Conservation (phyloP, 2,797 vertebrate genomes). For the Crocidura indochinensis region DNA sequence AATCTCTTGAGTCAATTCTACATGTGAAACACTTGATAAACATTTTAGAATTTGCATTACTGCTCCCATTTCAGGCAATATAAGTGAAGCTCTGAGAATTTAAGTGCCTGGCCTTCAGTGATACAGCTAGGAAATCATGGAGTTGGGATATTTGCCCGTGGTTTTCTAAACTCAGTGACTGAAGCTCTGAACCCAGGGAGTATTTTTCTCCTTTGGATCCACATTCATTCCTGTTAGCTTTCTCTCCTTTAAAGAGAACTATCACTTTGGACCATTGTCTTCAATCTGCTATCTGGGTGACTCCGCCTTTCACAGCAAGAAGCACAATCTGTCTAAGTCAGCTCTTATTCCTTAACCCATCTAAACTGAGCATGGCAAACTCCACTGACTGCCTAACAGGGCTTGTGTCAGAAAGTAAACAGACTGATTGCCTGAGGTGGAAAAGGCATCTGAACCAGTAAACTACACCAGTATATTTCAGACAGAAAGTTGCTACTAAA, state of each 20-base stretch:
- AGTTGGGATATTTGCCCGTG: background rate
- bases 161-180: background rate
- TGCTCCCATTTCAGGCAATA: slow-evolving; percentile 39
- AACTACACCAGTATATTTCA: background rate
- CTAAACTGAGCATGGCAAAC: background rate
- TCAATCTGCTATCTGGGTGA: slow-evolving; percentile 49
- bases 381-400: slow-evolving; percentile 12
- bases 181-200: background rate
- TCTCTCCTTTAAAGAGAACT: slow-evolving; percentile 13
- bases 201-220: slow-evolving; percentile 11
- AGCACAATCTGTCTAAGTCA: slow-evolving; percentile 34
- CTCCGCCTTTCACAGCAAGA: slow-evolving; percentile 36
- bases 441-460: background rate
- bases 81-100: slow-evolving; percentile 14
- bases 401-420: slow-evolving; percentile 30
- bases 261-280: slow-evolving; percentile 57
- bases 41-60: slow-evolving; percentile 14
- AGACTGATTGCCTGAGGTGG: slow-evolving; percentile 7
- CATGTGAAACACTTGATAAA: slow-evolving; percentile 14
- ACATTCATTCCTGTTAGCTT: slow-evolving; percentile 38
- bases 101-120: background rate
- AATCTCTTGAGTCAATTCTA: slow-evolving; percentile 31
- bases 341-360: background rate
- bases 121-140: background rate
- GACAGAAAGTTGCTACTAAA: background rate